Evolutionary conservation across 2,113 vertebrate genomes (phyloP), one percentile per base, ranked within the genome.

Genomic region (Cranoglanis bouderius): DNA sequence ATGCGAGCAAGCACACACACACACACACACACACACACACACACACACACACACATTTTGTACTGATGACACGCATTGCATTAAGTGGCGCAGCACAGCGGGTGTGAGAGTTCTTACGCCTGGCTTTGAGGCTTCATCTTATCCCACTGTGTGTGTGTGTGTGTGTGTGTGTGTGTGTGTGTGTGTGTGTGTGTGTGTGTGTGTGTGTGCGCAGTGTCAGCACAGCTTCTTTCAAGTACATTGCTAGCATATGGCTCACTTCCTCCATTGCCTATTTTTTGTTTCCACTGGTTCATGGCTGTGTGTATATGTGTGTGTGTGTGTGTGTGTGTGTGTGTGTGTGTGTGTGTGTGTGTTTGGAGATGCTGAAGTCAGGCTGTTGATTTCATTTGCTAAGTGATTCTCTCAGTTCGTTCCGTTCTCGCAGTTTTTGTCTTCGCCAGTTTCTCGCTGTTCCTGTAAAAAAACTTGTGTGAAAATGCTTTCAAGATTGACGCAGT

Each of bases 201-300:
- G 67, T 57, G 21, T 80, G 26, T 67, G 59, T 38, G 29, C 21
- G 61, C n/a, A 85, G 43, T 72, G 84, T 85, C 84, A 85, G 84
- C 53, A 87, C 46, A 82, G 65, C n/a, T 89, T 80, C 53, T 70
- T 51, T 84, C 78, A 77, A 82, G 82, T 70, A 55, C 85, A 85
- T 90, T 90, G 53, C 80, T 83, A 90, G 75, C 86, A 88, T 88
- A 85, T 88, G 89, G 89, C 78, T 87, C 75, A 85, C 84, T 90
- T 90, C 83, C 40, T 83, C 26, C 75, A 29, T 26, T 51, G 63
- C 83, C 82, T 90, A 35, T 59, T 87, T 46, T 78, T 43, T 7
- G 40, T 88, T 83, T 74, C 80, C 29, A 49, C 38, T 74, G 55
- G 65, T 55, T 74, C 14, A 18, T 63, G 82, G 21, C 16, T 38